Conservation (phyloP, 2,888 invertebrate species). For the Scaeva pyrastri region DNA sequence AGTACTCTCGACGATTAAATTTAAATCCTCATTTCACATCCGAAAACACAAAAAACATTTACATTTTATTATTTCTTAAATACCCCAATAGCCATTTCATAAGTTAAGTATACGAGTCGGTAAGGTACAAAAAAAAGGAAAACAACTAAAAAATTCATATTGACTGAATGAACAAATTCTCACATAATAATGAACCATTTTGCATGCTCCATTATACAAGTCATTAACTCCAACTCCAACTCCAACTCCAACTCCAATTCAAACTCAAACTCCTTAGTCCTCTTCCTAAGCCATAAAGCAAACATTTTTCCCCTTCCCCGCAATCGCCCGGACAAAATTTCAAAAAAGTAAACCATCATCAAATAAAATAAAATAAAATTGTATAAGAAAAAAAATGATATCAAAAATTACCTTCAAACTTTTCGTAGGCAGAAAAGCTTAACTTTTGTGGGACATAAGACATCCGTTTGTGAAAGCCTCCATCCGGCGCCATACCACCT, state of each 20-base stretch:
- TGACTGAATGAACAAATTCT: slow-evolving; percentile 35
- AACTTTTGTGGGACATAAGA: slow-evolving; percentile 94
- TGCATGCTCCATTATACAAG: slow-evolving; percentile 62
- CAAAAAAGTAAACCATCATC: slow-evolving; percentile 79
- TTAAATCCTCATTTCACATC: not conserved
- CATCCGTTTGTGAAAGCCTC: slow-evolving; percentile 86
- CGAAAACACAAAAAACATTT: not conserved
- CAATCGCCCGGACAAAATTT: not conserved
- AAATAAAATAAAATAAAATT: slow-evolving; percentile 14
- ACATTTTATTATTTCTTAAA: slow-evolving; percentile 10
- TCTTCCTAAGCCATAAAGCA: slow-evolving; percentile 13
- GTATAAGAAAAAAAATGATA: slow-evolving; percentile 70
- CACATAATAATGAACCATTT: slow-evolving; percentile 65
- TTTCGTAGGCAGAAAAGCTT: slow-evolving; percentile 93
- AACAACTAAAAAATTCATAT: slow-evolving; percentile 32
- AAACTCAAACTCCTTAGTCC: too few species aligned
- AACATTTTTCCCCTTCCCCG: slow-evolving; percentile 6
- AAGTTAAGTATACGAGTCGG: too few species aligned
- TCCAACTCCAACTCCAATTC: slow-evolving; percentile 22
- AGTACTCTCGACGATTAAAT: not conserved
- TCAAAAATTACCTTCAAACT: slow-evolving; percentile 92
- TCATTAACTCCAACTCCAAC: slow-evolving; percentile 53
- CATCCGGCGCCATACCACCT: slow-evolving; percentile 59
- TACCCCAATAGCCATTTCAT: not conserved
- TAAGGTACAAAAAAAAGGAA: not conserved